These are phyloP conservation scores for Catharus minimus DNA, from an alignment of 2,113 vertebrate genomes.

Conservation along the genomic window DNA sequence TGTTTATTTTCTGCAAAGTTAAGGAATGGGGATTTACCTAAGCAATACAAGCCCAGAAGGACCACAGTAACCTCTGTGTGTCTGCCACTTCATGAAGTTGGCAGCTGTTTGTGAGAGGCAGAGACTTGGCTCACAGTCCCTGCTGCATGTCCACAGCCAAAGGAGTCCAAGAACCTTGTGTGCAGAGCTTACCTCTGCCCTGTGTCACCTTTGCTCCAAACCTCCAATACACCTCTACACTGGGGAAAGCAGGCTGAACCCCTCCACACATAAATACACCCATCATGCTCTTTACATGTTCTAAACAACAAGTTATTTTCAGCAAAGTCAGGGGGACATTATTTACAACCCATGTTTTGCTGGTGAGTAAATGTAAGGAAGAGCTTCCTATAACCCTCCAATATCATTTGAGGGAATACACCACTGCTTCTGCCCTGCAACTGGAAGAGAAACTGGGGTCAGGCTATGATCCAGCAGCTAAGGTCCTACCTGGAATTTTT, in stretches of 20 bases:
- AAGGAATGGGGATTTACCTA: not conserved
- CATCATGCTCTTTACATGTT: not conserved
- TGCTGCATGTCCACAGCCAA: not conserved
- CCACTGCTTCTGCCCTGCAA: not conserved
- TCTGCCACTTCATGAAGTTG: not conserved
- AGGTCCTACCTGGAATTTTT: not conserved
- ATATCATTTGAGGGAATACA: not conserved
- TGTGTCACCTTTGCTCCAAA: not conserved
- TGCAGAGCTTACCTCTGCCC: not conserved
- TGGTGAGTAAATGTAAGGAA: not conserved
- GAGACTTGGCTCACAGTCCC: not conserved
- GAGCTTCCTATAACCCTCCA: not conserved
- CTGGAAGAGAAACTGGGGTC: not conserved
- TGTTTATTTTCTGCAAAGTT: not conserved
- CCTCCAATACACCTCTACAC: not conserved
- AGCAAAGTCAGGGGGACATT: not conserved
- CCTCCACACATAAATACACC: accelerated
- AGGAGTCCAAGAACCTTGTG: not conserved
- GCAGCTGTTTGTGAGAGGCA: not conserved
- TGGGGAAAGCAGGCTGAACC: not conserved
- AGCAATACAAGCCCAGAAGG: not conserved
- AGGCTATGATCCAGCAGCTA: not conserved
- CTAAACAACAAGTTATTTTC: not conserved
- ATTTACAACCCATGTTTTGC: not conserved
- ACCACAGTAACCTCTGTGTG: not conserved